Conservation (phyloP, 2,113 vertebrate species). For the Hemibagrus wyckioides region DNA sequence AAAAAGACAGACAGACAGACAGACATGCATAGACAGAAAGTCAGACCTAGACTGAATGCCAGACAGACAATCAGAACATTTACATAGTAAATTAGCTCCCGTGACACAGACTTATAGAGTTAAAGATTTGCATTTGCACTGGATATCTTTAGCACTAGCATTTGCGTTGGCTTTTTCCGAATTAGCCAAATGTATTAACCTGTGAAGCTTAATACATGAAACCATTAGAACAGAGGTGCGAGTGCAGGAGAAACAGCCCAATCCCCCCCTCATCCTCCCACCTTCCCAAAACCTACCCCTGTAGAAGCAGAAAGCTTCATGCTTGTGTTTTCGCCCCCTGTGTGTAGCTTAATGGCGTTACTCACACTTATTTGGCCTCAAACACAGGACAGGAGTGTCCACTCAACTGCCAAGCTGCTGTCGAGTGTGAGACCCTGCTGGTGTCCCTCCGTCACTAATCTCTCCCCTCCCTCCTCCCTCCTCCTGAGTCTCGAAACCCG, state of each 20-base stretch:
- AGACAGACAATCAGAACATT: neutral
- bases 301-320: neutral
- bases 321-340: neutral
- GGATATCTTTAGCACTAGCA: neutral
- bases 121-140: neutral
- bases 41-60: neutral
- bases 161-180: neutral
- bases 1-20: neutral
- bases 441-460: neutral
- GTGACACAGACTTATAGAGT: neutral
- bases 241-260: neutral
- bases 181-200: neutral
- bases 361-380: conserved; percentile 7
- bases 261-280: neutral
- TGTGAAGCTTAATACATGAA: neutral
- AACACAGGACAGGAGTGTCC: neutral
- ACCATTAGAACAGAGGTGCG: neutral
- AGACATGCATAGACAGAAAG: neutral
- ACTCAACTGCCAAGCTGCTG: neutral
- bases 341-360: neutral
- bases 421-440: neutral
- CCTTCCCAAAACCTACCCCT: neutral
- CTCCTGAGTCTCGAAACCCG: too few relatives aligned
- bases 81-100: neutral
- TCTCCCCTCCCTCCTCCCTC: neutral